These are phyloP conservation scores for Irena cyanogastra DNA, from an alignment of 2,113 vertebrate species.

Conservation along the genomic window DNA sequence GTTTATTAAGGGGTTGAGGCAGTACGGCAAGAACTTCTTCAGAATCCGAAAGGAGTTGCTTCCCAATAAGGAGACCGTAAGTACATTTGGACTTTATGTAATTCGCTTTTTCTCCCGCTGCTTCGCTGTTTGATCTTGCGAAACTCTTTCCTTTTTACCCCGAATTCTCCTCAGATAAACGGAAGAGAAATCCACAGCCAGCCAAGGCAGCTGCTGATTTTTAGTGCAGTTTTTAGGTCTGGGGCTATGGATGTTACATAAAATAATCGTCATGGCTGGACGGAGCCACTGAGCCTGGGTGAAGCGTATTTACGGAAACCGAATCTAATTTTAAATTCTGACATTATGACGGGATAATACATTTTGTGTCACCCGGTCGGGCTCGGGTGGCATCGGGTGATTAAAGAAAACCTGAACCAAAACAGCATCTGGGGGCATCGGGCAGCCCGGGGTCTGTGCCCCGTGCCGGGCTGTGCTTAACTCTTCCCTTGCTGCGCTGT, in stretches of 20 bases:
- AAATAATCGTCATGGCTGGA: neutral
- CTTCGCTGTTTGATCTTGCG: conserved; percentile 14
- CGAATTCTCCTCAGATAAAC: neutral
- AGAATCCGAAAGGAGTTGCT: conserved; percentile 90
- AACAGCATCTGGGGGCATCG: neutral
- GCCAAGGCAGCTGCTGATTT: neutral
- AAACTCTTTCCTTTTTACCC: conserved; percentile 56
- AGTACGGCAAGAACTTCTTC: conserved; percentile 99
- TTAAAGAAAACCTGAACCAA: conserved; percentile 19
- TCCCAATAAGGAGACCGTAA: conserved; percentile 64
- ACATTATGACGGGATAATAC: conserved; percentile 27
- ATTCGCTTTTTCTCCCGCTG: conserved; percentile 47
- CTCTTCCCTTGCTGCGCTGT: neutral
- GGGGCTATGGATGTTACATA: neutral
- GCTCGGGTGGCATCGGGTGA: neutral
- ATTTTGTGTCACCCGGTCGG: conserved; percentile 11
- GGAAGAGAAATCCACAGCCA: neutral
- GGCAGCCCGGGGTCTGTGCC: neutral
- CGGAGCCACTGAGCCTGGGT: neutral
- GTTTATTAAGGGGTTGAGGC: conserved; percentile 96
- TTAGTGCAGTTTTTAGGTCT: neutral
- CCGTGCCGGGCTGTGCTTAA: neutral
- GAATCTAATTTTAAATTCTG: conserved; percentile 59
- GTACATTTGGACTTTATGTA: conserved; percentile 63
- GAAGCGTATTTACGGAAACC: neutral